phyloP scores from a whole-genome alignment of 2,797 vertebrate species.

The Gila robusta region DNA sequence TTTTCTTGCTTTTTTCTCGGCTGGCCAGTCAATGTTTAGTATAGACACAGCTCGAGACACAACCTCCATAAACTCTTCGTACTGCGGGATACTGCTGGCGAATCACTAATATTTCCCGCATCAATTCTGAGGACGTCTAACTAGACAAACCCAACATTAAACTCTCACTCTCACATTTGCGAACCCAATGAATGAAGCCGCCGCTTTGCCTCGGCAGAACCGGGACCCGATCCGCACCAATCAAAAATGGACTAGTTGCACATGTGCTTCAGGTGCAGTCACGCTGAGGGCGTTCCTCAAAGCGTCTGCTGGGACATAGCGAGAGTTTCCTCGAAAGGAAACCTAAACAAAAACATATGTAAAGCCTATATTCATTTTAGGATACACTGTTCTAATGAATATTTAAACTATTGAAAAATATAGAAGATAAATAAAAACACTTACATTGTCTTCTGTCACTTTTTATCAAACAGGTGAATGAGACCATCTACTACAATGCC shows the following conservation, averaged over 20 bases:
- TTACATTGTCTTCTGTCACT: background rate
- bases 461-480: constrained; percentile 40
- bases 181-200: too few relatives aligned
- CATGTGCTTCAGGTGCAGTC: background rate
- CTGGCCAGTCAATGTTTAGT: background rate
- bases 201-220: too few relatives aligned
- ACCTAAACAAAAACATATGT: background rate
- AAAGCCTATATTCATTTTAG: background rate
- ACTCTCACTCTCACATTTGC: too few relatives aligned
- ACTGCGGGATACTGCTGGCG: too few relatives aligned
- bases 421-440: background rate
- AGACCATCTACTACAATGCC: constrained; percentile 52
- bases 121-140: too few relatives aligned
- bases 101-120: too few relatives aligned
- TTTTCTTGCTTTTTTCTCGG: background rate
- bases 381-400: background rate
- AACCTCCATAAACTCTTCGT: too few relatives aligned
- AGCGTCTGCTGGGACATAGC: background rate
- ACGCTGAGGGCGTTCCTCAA: background rate
- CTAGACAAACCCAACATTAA: too few relatives aligned
- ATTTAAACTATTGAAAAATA: background rate
- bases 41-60: too few relatives aligned
- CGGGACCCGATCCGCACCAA: too few relatives aligned
- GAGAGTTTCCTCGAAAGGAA: background rate
- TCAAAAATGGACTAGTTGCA: background rate